Conservation (phyloP, 2,113 vertebrate species). For the Microcebus murinus region DNA sequence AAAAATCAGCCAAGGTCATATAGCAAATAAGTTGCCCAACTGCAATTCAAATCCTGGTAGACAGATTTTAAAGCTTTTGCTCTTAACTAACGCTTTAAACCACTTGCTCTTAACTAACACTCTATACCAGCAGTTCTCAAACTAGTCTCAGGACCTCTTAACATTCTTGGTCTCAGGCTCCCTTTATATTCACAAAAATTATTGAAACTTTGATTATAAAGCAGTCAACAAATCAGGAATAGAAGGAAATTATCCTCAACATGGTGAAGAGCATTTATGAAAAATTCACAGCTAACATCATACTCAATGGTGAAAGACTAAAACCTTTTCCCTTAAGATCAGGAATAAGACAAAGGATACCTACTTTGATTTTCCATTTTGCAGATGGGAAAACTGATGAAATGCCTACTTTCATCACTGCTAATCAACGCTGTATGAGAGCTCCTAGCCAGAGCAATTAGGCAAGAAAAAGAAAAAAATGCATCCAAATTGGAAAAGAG, state of each 20-base stretch:
- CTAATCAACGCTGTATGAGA: not conserved
- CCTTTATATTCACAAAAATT: not conserved
- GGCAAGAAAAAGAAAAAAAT: not conserved
- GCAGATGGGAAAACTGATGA: too few species aligned
- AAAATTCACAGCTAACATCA: not conserved
- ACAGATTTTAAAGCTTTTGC: not conserved
- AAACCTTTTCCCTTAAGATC: not conserved
- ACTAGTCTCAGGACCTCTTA: not conserved
- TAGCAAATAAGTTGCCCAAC: not conserved
- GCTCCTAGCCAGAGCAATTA: not conserved
- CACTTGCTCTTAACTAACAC: not conserved
- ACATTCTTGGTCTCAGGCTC: not conserved
- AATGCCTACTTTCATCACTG: not conserved
- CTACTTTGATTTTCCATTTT: not conserved
- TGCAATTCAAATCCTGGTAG: not conserved
- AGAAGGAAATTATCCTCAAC: not conserved
- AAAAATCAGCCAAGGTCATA: not conserved
- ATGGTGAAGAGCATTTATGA: not conserved
- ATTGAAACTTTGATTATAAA: not conserved
- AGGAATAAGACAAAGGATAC: not conserved
- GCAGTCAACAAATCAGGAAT: not conserved
- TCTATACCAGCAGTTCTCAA: not conserved
- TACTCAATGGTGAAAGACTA: not conserved
- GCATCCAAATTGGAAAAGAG: not conserved
- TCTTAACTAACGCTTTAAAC: not conserved